Evolutionary conservation across 2,797 vertebrate species (phyloP), one percentile per base, ranked within the genome.

Genomic region (Alosa sapidissima): DNA sequence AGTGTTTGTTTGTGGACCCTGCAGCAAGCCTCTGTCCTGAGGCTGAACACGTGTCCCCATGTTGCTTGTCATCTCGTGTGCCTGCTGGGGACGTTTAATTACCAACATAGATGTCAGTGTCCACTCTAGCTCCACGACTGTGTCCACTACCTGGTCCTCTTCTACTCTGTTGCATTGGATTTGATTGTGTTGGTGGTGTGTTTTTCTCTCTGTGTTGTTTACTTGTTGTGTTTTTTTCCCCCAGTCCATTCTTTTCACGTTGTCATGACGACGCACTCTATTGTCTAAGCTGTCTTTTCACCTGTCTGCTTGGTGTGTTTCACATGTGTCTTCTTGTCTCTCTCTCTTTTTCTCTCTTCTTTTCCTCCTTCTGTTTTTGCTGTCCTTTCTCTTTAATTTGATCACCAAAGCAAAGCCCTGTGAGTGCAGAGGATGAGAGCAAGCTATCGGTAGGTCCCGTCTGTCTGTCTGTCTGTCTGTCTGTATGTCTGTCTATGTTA

Each of bases 401-500:
- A 93, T 94, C 94, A 93, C 93, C 94, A 92, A 96, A 96, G 96
- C 86, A 89, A 78, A 96, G 94, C 92, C 95, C 97, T 83, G 94
- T 90, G 92, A 90, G 94, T 65, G 94, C 94, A 75, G 96, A 97
- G 90, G 97, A 98, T 93, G 97, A 98, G 87, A 94, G 96, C 86
- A 96, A 97, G 55, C 87, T 98, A 90, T 97, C 96, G 97, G 98
- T 99, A 98, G 94, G 98, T 96, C 89, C 88, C 91, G 94, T 94
- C 92, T 90, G 87, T 88, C 90, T 91, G 85, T 82, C 33, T 68
- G 60, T 72, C 84, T 91, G 88, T 90, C 86, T 85, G 88, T 90
- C 88, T 91, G 85, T 93, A 90, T 85, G 90, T 93, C 89, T 85
- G 3, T 75, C n/a, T 33, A 11, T 65, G n/a, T 65, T 33, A 33